Conservation (phyloP, 2,888 invertebrate species). For the Hartigia nigra region DNA sequence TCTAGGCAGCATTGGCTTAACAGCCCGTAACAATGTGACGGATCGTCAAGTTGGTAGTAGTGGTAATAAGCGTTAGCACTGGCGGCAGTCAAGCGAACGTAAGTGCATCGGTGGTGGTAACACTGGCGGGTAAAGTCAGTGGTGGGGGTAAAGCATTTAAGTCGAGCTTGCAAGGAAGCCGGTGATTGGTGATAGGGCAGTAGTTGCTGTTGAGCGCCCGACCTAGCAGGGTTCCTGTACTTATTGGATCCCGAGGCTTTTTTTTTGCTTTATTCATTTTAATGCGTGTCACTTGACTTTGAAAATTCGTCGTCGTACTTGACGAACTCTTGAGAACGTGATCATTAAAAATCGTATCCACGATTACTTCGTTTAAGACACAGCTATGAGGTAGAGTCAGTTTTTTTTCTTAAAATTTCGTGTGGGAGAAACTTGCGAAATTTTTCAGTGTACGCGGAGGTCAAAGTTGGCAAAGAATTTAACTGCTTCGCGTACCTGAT, state of each 20-base stretch:
- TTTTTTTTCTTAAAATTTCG: not conserved
- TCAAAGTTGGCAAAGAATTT: no score
- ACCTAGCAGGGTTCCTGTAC: constrained; percentile 17
- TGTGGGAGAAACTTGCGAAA: not conserved
- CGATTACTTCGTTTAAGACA: not conserved
- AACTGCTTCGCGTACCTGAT: no score
- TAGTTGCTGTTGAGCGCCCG: constrained; percentile 36
- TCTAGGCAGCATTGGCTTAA: not conserved
- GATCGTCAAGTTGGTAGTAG: not conserved
- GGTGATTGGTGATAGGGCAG: constrained; percentile 61
- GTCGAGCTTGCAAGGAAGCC: constrained; percentile 67
- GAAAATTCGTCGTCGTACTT: not conserved
- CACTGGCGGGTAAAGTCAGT: not conserved
- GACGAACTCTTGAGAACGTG: not conserved
- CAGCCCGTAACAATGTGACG: not conserved
- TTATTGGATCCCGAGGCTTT: not conserved
- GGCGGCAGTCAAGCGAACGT: not conserved
- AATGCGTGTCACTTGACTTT: not conserved
- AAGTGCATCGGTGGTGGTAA: not conserved
- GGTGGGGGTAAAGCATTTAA: constrained; percentile 56
- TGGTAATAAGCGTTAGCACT: not conserved
- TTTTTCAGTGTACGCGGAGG: no score
- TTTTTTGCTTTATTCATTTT: not conserved
- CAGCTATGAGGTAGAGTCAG: not conserved
- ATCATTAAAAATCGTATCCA: not conserved